phyloP scores from a whole-genome alignment of 2,888 invertebrate genomes.

The Drosophila mimica region DNA sequence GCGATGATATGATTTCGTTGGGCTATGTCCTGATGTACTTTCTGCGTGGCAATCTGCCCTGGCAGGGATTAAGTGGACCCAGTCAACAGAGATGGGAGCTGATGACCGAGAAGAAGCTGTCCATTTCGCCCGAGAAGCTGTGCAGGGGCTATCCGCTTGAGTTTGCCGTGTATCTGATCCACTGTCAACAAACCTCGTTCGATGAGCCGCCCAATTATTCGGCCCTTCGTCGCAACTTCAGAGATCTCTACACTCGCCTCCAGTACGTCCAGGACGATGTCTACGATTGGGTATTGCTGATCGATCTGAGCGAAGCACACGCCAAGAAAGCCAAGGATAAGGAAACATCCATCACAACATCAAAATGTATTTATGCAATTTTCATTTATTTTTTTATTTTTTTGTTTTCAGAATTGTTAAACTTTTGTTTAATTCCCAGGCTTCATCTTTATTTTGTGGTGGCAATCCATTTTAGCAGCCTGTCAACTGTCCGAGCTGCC shows the following conservation, averaged over 20 bases:
- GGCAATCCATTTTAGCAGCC: slow-evolving; percentile 31
- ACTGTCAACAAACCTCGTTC: slow-evolving; percentile 37
- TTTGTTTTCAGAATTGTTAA: neutral
- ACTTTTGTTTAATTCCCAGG: neutral
- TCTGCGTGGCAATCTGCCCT: slow-evolving; percentile 51
- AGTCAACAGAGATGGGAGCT: slow-evolving; percentile 35
- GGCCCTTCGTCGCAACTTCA: slow-evolving; percentile 23
- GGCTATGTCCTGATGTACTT: slow-evolving; percentile 55
- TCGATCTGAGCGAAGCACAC: too few species aligned
- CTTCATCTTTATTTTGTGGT: slow-evolving; percentile 4
- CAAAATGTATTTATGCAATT: neutral
- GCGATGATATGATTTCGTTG: slow-evolving; percentile 62
- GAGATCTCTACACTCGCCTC: slow-evolving; percentile 10
- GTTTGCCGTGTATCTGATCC: slow-evolving; percentile 36
- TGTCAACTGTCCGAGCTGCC: slow-evolving; percentile 64
- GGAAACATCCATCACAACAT: neutral
- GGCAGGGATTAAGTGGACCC: slow-evolving; percentile 33
- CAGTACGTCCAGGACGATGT: slow-evolving; percentile 12
- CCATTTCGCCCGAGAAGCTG: slow-evolving; percentile 20
- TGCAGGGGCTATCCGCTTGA: slow-evolving; percentile 50
- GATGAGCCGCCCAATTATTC: slow-evolving; percentile 38
- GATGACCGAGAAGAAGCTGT: slow-evolving; percentile 49
- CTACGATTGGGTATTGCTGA: slow-evolving; percentile 44
- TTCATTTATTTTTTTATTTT: neutral
- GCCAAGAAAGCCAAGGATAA: neutral